A percentile compares a stretch with the other conserved stretches of the same genome.
phyloP scores from a whole-genome alignment of 2,888 invertebrate genomes.

The Cantharis flavilabris region DNA sequence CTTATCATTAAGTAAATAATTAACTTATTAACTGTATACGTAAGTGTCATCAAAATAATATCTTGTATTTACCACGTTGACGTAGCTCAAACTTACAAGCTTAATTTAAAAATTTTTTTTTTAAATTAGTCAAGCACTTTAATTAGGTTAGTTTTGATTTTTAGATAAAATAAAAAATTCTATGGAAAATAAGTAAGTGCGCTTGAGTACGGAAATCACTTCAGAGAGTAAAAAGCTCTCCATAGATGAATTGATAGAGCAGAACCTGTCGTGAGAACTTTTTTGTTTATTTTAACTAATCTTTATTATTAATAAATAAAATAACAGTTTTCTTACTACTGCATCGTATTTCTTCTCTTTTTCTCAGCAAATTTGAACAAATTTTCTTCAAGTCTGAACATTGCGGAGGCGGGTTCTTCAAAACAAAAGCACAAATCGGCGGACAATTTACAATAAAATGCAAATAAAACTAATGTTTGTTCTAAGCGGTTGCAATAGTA shows the following conservation, averaged over 20 bases:
- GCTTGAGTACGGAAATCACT: too few relatives aligned
- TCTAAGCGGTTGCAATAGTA: background rate
- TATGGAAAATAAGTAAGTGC: background rate
- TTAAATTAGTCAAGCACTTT: too few relatives aligned
- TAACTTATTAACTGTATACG: background rate
- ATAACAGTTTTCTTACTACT: background rate
- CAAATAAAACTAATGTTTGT: background rate
- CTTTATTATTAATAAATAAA: too few relatives aligned
- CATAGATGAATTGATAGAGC: too few relatives aligned
- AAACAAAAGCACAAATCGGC: background rate
- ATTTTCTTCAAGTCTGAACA: too few relatives aligned
- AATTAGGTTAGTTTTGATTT: background rate
- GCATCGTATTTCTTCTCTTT: background rate
- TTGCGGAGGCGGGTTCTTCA: background rate
- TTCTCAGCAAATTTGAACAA: background rate
- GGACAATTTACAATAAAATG: background rate
- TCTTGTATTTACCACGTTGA: background rate
- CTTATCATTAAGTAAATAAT: background rate
- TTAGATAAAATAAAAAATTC: background rate
- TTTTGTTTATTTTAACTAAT: too few relatives aligned
- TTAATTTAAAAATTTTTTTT: too few relatives aligned
- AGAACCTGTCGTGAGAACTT: too few relatives aligned
- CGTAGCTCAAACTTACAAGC: background rate
- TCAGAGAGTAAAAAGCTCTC: too few relatives aligned
- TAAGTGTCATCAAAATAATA: background rate